A percentile compares a stretch with the other conserved stretches of the same genome.
Conservation (phyloP, 2,888 invertebrate genomes). For the Erynnis tages region DNA sequence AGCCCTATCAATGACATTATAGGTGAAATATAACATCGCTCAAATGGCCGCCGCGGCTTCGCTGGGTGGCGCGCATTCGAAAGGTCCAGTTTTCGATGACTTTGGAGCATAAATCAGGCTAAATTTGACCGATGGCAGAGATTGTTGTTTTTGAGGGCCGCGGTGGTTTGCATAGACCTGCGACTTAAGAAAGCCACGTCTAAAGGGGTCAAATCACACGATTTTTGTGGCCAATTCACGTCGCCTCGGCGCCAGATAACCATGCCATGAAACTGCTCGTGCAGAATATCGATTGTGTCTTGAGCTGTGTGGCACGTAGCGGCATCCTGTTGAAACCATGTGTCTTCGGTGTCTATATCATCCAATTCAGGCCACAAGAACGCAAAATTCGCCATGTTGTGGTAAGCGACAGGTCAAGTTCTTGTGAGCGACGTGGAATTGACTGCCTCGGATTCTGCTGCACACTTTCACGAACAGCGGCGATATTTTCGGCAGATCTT, state of each 20-base stretch:
- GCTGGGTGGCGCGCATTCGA: not conserved
- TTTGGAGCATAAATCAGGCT: slow-evolving; percentile 2
- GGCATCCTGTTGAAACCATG: slow-evolving; percentile 24
- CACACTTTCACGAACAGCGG: too few relatives aligned
- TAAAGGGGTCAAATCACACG: slow-evolving; percentile 2
- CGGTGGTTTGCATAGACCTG: not conserved
- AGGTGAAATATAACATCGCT: not conserved
- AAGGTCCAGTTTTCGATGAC: not conserved
- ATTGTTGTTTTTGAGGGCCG: not conserved
- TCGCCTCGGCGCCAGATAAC: slow-evolving; percentile 28
- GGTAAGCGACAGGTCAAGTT: too few relatives aligned
- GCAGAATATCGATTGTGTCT: slow-evolving; percentile 28
- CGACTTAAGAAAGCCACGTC: not conserved
- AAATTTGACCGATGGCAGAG: slow-evolving; percentile 2
- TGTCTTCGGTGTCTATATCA: slow-evolving; percentile 24
- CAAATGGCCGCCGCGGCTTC: not conserved
- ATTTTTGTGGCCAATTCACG: slow-evolving; percentile 28
- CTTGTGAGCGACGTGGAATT: too few relatives aligned
- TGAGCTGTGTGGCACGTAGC: slow-evolving; percentile 27
- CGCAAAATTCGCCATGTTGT: too few relatives aligned
- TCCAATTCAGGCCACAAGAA: slow-evolving; percentile 28
- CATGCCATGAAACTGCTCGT: slow-evolving; percentile 27
- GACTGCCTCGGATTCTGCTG: slow-evolving; percentile 15
- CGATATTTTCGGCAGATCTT: too few relatives aligned
- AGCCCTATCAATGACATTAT: slow-evolving; percentile 30